Evolutionary conservation across 2,888 invertebrate genomes (phyloP), one percentile per base, ranked within the genome.

Genomic region (Agrochola litura): DNA sequence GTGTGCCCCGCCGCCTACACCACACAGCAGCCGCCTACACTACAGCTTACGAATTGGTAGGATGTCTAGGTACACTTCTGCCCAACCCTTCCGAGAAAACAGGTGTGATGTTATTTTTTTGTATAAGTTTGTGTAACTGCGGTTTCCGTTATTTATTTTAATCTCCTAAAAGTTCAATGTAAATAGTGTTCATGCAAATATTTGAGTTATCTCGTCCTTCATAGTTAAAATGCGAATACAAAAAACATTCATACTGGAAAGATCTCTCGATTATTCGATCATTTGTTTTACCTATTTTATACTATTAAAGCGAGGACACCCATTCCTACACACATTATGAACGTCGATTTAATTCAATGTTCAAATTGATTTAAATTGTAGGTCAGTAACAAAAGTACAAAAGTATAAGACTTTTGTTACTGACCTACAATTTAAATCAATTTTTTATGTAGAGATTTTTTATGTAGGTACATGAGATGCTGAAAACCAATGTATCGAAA

Each of bases 121-220:
- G 14, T 30, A 12, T 30, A 66, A 2, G 5, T 16, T 30, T 30
- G 30, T n/a, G 46, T 37, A 9, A 6, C 37, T 25, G 16, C 22
- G 16, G 25, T 43, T 80, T 78, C 65, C 73, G 80, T 25, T 52
- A 46, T 65, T 80, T 78, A 60, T 22, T 65, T 79, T 54, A 37
- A 58, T 54, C 52, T 72, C 12, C 37, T 25, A 65, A 6, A 58
- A n/a, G 30, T 37, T 22, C 14, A 19, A n/a, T 37, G 37, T 77
- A 43, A 77, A 60, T 68, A 77, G 46, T 19, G 0, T 43, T 16
- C 12, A 52, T 58, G 64, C 52, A 22, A 80, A 80, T 78, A 80
- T 80, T 72, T 65, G 43, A 52, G 9, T 65, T 19, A 58, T 43
- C 16, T 54, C 49, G 73, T 37, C 41, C 41, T 56, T 56, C n/a